Evolutionary conservation across 2,888 invertebrate genomes (phyloP), one percentile per base, ranked within the genome.

Genomic region (Notodonta ziczac): DNA sequence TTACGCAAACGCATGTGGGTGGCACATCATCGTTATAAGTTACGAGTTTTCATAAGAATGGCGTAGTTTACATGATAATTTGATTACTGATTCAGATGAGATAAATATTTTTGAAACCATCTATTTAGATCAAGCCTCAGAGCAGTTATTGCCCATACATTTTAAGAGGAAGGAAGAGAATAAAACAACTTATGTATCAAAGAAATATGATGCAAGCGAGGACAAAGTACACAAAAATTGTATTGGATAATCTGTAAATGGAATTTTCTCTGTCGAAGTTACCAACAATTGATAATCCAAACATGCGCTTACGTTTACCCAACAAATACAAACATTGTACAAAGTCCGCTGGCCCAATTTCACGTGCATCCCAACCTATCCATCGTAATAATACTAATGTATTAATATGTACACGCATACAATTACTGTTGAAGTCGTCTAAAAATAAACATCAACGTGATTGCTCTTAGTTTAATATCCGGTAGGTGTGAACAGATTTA

Each of bases 1-100:
- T 73, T 74, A 63, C 68, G 65, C 69, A 76, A 73, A 60, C 57
- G 13, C 53, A 46, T 40, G 69, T 73, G 66, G 78, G 70, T 57
- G 68, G 56, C 39, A 58, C 48, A 62, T 60, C 52, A 46, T 53
- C n/a, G 39, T 48, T 48, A 57, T 62, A 69, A 69, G 62, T 60
- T 57, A 65, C 60, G 61, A 58, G 42, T 65, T 64, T 65, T 50
- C 56, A 16, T 16, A 72, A 72, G 72, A 72, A 69, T 60, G 61
- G 57, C 57, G 10, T 9, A 55, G 14, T 39, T 40, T 9, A 40
- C 9, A 5, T 8, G 10, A 16, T 50, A 50, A 6, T 50, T 16
- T 8, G 16, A 50, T 10, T 16, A 42, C 42, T 42, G 42, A 42
- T 8, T 8, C 40, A 40, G 40, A 40, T 40, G 7, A 5, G 40